Percentiles rank a stretch among this genome's conserved stretches.
These are phyloP conservation scores for Rhopalosiphum padi DNA, from an alignment of 1,140 invertebrate species.

Conservation along the genomic window DNA sequence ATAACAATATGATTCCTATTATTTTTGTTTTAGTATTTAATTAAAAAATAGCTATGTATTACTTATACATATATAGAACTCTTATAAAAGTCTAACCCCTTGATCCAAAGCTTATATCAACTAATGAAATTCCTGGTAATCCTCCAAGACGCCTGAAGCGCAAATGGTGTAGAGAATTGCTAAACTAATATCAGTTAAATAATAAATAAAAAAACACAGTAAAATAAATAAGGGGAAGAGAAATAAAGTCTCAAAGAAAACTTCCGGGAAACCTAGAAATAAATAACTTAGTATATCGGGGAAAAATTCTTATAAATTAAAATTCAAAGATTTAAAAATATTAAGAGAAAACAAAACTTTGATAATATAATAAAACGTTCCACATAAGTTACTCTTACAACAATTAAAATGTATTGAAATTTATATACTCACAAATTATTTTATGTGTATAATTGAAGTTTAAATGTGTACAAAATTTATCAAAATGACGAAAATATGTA, in stretches of 20 bases:
- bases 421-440: too few relatives aligned
- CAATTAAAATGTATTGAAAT: too few relatives aligned
- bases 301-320: background rate
- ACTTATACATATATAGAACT: background rate
- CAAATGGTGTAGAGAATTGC: background rate
- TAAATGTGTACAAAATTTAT: too few relatives aligned
- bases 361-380: background rate
- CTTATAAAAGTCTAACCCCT: constrained; percentile 13
- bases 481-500: too few relatives aligned
- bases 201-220: background rate
- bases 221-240: background rate
- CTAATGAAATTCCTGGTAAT: constrained; percentile 16
- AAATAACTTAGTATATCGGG: background rate
- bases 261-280: background rate
- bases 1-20: background rate
- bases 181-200: background rate
- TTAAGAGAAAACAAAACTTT: background rate
- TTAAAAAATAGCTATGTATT: constrained; percentile 8
- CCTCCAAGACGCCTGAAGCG: background rate
- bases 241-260: background rate
- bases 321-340: background rate
- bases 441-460: too few relatives aligned
- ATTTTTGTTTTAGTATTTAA: background rate
- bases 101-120: constrained; percentile 16
- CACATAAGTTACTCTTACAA: background rate